These are phyloP conservation scores for Otolemur crassicaudatus DNA, from an alignment of 2,797 vertebrate species.

Conservation along the genomic window DNA sequence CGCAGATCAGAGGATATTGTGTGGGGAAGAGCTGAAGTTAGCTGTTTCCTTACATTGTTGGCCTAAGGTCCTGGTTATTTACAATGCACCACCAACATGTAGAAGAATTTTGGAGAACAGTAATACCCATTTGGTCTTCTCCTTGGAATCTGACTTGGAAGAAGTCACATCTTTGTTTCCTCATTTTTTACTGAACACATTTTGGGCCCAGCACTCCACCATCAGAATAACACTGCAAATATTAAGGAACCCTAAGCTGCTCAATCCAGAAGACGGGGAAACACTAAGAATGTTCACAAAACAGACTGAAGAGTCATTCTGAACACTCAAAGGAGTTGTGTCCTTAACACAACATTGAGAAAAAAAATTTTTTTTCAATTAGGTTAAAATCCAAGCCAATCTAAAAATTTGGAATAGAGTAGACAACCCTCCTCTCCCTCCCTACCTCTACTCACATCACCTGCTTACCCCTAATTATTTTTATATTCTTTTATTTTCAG, in stretches of 20 bases:
- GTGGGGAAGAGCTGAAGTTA: neutral
- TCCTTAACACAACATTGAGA: conserved; percentile 1
- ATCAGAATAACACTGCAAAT: neutral
- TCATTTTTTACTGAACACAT: neutral
- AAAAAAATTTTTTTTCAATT: conserved; percentile 2
- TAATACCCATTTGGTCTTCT: neutral
- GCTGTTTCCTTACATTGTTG: neutral
- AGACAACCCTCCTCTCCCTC: neutral
- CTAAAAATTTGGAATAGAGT: neutral
- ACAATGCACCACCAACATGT: neutral
- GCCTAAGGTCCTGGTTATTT: neutral
- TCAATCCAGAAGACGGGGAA: neutral
- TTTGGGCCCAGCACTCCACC: neutral
- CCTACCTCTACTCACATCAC: neutral
- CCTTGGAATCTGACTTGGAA: neutral
- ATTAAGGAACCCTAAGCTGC: neutral
- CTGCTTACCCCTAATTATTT: neutral
- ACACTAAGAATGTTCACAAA: conserved; percentile 9
- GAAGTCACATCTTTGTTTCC: neutral
- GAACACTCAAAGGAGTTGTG: conserved; percentile 14
- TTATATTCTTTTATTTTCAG: conserved; percentile 25
- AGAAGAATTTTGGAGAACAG: neutral
- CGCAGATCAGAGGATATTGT: neutral
- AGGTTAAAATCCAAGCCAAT: neutral
- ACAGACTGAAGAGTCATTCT: neutral